Base-by-base conservation (phyloP, 2,113 vertebrate genomes). In the Odontophorus gujanensis region DNA sequence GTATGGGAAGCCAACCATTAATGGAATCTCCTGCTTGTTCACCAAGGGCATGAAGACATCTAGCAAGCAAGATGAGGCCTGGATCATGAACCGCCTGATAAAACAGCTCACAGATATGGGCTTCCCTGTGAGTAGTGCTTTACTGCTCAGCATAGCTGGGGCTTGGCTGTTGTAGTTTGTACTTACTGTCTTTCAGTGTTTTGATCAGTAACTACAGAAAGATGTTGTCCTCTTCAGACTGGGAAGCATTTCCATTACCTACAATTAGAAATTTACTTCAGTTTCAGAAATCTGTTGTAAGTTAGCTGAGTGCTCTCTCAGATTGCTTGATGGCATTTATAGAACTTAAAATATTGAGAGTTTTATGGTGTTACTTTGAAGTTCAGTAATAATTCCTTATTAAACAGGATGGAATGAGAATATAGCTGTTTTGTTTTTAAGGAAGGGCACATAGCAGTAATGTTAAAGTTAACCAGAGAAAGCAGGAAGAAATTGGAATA, bases 71-170 rank as follows among this genome's bases (percentile, higher is more conserved):
- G 99, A 99, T 87, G 99, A 99, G 95, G 97, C 98, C 96, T 99
- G 99, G 99, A 98, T 99, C 97, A 98, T 99, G 99, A 99, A 98
- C 94, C 98, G 99, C 94, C 98, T 99, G 97, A 98, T 99, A 96
- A 99, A 99, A 96, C 99, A 99, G 96, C 99, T 99, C 96, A 99
- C 99, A 86, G 99, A 99, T 97, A 99, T 99, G 99, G 99, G 99
- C 97, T 99, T 99, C 98, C 99, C 99, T 96, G 99, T 99, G 97
- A 97, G 97, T 97, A 95, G 50, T 5, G 16, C 62, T 90, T 90
- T 36, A 6, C 3, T 24, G 76, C 25, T n/a, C 32, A 71, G 51
- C 61, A 32, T 22, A 25, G 45, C 28, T 22, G 9, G n/a, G 34
- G 6, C 63, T 77, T 69, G 36, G 80, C n/a, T 59, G 47, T 26